These are phyloP conservation scores for Hermatobates lingyangjiaoensis DNA, from an alignment of 1,140 invertebrate species.

Conservation along the genomic window DNA sequence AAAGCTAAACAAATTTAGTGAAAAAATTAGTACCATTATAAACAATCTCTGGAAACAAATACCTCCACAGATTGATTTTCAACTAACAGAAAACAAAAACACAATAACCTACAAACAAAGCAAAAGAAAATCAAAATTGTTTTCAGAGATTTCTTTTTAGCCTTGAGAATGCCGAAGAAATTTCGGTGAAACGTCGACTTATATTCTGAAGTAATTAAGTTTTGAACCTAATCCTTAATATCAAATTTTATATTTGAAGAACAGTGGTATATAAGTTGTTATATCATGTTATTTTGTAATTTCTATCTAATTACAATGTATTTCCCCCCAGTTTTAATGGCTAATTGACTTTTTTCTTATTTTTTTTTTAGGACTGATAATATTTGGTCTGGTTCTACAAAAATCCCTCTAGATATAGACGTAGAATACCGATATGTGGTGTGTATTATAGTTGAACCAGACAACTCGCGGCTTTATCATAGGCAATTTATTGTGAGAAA, in stretches of 20 bases:
- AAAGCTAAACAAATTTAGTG: no score
- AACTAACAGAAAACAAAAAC: no score
- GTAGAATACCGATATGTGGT: constrained; percentile 64
- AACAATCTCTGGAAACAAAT: no score
- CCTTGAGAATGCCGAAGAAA: no score
- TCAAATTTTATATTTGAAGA: not conserved
- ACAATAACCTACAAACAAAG: not conserved
- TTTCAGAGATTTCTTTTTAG: not conserved
- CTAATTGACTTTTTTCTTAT: constrained; percentile 2
- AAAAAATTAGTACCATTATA: no score
- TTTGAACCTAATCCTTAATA: not conserved
- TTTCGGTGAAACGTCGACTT: no score
- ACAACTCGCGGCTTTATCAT: constrained; percentile 28
- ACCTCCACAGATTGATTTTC: no score
- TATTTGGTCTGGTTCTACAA: constrained; percentile 14
- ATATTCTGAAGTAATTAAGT: no score
- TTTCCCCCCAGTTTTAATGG: no score
- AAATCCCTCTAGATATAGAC: constrained; percentile 28
- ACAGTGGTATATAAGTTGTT: not conserved
- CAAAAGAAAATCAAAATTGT: not conserved
- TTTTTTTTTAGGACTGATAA: constrained; percentile 10
- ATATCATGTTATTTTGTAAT: not conserved
- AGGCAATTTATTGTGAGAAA: constrained; percentile 41
- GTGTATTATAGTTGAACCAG: constrained; percentile 31
- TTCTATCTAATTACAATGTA: not conserved